Evolutionary conservation across 1,140 invertebrate genomes (phyloP), one percentile per base, ranked within the genome.

Genomic region (Penaeus japonicus): DNA sequence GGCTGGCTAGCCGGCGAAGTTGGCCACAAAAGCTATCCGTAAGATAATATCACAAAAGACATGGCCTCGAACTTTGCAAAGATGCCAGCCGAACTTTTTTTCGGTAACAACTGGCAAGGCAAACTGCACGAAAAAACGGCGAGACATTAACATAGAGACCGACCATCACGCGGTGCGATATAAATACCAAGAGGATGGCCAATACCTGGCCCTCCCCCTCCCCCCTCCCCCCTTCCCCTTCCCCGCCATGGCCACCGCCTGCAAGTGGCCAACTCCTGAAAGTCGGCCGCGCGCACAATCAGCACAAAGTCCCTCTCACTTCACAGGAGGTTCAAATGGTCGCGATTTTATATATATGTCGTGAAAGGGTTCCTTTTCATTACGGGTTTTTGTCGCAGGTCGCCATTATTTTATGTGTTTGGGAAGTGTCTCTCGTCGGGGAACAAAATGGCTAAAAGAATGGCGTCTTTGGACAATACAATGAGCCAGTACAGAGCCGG

Each of bases 371-470:
- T 27, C 39, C 20, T 86, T 80, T 80, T 55, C 30, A 27, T 54
- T 32, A 55, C n/a, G 53, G 39, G 27, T 59, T 65, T 86, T 86
- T 86, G 84, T 79, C 53, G 30, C 20, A n/a, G 22, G 55, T 78
- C 30, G 75, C 27, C 84, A 59, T 79, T 85, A 55, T 53, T 79
- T 85, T 85, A 85, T 85, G 84, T 86, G 84, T 79, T 80, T 35
- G 70, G 75, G 84, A 86, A 47, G 35, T 39, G 55, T 86, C 75
- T 24, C n/a, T 53, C 17, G 24, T n/a, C 32, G 75, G 55, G 55
- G 54, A 57, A 80, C 73, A 59, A 47, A 30, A n/a, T 18, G 27
- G 54, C 15, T 57, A 7, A 47, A 80, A 79, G 57, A 80, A 65
- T 57, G 57, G 53, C 22, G 22, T 53, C 53, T 65, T 62, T 75